Evolutionary conservation across 1,140 invertebrate genomes (phyloP), one percentile per base, ranked within the genome.

Genomic region (Phenacoccus solenopsis): DNA sequence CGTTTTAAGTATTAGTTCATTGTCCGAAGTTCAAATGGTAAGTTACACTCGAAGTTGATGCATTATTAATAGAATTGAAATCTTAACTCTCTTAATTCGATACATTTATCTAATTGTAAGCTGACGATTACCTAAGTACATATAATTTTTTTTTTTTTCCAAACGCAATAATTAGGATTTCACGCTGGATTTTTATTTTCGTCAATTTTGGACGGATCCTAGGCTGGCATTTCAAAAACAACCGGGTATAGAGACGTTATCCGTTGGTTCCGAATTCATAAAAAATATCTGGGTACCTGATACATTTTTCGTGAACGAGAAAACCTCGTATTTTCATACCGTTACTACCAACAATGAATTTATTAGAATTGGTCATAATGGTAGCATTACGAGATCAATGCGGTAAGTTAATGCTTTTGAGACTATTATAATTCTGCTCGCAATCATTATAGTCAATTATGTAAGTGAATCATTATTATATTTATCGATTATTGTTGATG

Each of bases 1-100:
- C 86, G 91, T 97, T 82, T 90, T 95, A 82, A 94, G 91, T 87
- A 96, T 98, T 85, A 94, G 91, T 86, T 95, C 94, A 81, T 90
- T 98, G 81, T 96, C 94, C 80, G 94, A 97, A 88, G 94, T 97
- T 80, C 87, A 93, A 84, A 96, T 96, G 94, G 93, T 96, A 90
- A 86, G 32, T 25, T 73, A n/a, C n/a, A n/a, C n/a, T n/a, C n/a
- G n/a, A n/a, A n/a, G n/a, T n/a, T n/a, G n/a, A n/a, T n/a, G n/a
- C n/a, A n/a, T n/a, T n/a, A n/a, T n/a, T n/a, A n/a, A n/a, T n/a
- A n/a, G n/a, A n/a, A n/a, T n/a, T n/a, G n/a, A n/a, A n/a, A n/a
- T n/a, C n/a, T n/a, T n/a, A n/a, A n/a, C n/a, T n/a, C n/a, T n/a
- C n/a, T n/a, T n/a, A n/a, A n/a, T n/a, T n/a, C n/a, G n/a, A n/a